phyloP scores from a whole-genome alignment of 1,140 invertebrate species.

The Trachelipus rathkii region DNA sequence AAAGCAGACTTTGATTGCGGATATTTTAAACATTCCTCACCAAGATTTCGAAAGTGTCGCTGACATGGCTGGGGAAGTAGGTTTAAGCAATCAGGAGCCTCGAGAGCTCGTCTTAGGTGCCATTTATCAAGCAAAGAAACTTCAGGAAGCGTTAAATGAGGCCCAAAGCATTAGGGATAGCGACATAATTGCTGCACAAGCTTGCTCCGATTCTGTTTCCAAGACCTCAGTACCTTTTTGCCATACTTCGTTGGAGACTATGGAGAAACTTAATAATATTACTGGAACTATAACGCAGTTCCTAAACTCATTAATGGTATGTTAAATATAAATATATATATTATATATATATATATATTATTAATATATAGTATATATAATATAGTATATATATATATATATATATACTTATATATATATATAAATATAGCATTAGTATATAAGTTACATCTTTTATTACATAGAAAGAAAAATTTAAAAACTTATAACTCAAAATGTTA shows the following conservation, averaged over 20 bases:
- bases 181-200: slow-evolving; percentile 46
- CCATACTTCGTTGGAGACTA: slow-evolving; percentile 39
- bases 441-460: no score
- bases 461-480: no score
- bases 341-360: no score
- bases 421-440: no score
- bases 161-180: slow-evolving; percentile 44
- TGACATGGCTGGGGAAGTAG: slow-evolving; percentile 58
- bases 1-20: slow-evolving; percentile 68
- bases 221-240: slow-evolving; percentile 21
- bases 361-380: no score
- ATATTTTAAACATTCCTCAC: slow-evolving; percentile 68
- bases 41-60: slow-evolving; percentile 59
- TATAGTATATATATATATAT: no score
- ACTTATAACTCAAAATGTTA: no score
- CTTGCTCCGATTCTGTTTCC: slow-evolving; percentile 30
- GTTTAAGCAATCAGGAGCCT: slow-evolving; percentile 58
- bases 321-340: neutral
- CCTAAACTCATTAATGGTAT: slow-evolving; percentile 43
- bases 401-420: no score
- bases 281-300: slow-evolving; percentile 36
- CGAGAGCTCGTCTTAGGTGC: slow-evolving; percentile 66
- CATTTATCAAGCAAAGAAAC: slow-evolving; percentile 62
- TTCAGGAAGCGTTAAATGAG: slow-evolving; percentile 47
- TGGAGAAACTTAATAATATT: slow-evolving; percentile 40